phyloP scores from a whole-genome alignment of 2,888 invertebrate species.

The Plebejus anna region DNA sequence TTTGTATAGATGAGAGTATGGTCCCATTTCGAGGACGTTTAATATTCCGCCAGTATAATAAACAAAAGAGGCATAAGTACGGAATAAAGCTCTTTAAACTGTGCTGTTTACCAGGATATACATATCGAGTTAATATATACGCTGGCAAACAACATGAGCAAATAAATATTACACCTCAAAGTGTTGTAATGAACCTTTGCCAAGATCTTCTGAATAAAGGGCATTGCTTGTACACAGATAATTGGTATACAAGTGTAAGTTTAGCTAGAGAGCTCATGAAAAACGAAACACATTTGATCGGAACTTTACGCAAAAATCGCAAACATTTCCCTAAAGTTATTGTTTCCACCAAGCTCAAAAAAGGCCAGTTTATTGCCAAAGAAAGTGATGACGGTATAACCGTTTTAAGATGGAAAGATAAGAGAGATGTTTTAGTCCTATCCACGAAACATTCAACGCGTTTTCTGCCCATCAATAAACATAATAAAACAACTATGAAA shows the following conservation, averaged over 20 bases:
- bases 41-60: slow-evolving; percentile 43
- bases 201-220: slow-evolving; percentile 43
- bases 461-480: too few species aligned
- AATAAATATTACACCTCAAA: slow-evolving; percentile 42
- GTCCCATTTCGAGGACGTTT: slow-evolving; percentile 45
- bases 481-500: slow-evolving; percentile 27
- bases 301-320: slow-evolving; percentile 36
- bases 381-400: slow-evolving; percentile 37
- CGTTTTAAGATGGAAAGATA: slow-evolving; percentile 36
- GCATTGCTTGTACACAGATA: slow-evolving; percentile 39
- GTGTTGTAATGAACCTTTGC: slow-evolving; percentile 44
- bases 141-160: slow-evolving; percentile 42
- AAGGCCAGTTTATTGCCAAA: slow-evolving; percentile 38
- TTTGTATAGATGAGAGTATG: slow-evolving; percentile 45
- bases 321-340: slow-evolving; percentile 36
- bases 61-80: slow-evolving; percentile 43
- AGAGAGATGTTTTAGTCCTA: slow-evolving; percentile 37
- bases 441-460: slow-evolving; percentile 36
- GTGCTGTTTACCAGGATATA: slow-evolving; percentile 41
- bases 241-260: slow-evolving; percentile 44
- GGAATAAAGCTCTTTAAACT: slow-evolving; percentile 43
- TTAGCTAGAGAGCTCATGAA: slow-evolving; percentile 40
- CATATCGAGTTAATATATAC: slow-evolving; percentile 38
- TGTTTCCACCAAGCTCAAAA: slow-evolving; percentile 36
- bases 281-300: slow-evolving; percentile 41